Evolutionary conservation across 2,797 vertebrate species (phyloP).

Genomic region (Scarus forsteni): DNA sequence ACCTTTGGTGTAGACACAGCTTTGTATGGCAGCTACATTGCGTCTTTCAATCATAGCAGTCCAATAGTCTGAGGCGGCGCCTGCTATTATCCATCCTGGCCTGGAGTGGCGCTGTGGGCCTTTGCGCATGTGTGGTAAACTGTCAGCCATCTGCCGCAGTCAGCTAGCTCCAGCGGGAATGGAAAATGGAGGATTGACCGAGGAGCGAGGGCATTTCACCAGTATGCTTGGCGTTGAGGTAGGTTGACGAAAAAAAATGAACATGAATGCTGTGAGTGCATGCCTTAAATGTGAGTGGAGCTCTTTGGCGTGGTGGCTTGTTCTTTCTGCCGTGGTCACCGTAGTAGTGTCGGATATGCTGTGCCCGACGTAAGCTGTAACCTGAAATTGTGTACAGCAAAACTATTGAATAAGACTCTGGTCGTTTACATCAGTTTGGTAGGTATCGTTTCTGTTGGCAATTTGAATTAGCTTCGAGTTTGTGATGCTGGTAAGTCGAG

Average conservation of each 20-base stretch:
- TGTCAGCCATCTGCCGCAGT: constrained; percentile 84
- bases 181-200: constrained; percentile 87
- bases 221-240: constrained; percentile 63
- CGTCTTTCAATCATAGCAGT: too few relatives aligned
- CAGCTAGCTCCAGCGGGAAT: constrained; percentile 76
- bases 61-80: too few relatives aligned
- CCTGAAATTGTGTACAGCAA: constrained; percentile 2
- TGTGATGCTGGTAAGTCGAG: fast-evolving
- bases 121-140: neutral
- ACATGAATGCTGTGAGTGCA: too few relatives aligned
- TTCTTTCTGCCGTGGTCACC: neutral
- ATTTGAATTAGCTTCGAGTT: fast-evolving
- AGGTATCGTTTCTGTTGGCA: fast-evolving
- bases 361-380: constrained; percentile 25
- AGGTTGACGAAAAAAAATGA: constrained; percentile 35
- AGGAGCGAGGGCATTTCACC: constrained; percentile 65
- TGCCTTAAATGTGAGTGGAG: neutral
- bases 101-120: constrained; percentile 60
- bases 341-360: constrained; percentile 22
- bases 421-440: fast-evolving
- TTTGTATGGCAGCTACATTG: too few relatives aligned
- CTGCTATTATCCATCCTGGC: constrained; percentile 47
- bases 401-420: neutral
- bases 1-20: too few relatives aligned
- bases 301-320: fast-evolving